Evolutionary conservation across 2,113 vertebrate genomes (phyloP).

Genomic region (Tichodroma muraria): DNA sequence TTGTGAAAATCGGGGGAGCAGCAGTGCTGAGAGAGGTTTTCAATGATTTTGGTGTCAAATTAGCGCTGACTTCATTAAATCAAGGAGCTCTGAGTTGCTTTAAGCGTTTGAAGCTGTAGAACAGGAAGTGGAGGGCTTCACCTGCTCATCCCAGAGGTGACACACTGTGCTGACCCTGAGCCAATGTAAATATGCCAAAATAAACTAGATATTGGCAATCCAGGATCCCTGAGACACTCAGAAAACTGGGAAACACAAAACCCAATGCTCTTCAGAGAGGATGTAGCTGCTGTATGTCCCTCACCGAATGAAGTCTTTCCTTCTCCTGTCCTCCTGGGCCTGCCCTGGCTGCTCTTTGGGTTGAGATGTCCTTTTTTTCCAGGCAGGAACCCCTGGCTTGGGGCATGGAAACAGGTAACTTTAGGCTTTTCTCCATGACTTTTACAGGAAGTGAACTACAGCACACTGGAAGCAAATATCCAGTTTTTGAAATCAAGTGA

Average conservation of each 20-base stretch:
- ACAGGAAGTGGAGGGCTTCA: neutral
- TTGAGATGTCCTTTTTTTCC: neutral
- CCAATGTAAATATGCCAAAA: neutral
- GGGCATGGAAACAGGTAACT: neutral
- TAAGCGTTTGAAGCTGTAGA: neutral
- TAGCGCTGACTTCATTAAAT: neutral
- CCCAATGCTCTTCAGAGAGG: neutral
- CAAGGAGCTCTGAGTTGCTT: neutral
- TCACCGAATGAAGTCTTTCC: neutral
- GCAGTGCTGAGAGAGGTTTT: neutral
- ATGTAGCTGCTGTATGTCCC: neutral
- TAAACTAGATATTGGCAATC: neutral
- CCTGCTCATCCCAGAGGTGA: neutral
- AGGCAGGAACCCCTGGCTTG: neutral
- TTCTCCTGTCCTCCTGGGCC: neutral
- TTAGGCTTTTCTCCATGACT: neutral
- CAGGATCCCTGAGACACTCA: neutral
- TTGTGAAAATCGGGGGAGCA: neutral
- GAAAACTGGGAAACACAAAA: neutral
- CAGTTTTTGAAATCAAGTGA: neutral
- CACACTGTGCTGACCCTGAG: neutral
- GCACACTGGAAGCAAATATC: neutral
- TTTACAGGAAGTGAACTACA: neutral
- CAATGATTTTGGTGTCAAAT: neutral
- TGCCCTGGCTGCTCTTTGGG: neutral